These are phyloP conservation scores for Polietes domitor DNA, from an alignment of 2,888 invertebrate species.

Conservation along the genomic window DNA sequence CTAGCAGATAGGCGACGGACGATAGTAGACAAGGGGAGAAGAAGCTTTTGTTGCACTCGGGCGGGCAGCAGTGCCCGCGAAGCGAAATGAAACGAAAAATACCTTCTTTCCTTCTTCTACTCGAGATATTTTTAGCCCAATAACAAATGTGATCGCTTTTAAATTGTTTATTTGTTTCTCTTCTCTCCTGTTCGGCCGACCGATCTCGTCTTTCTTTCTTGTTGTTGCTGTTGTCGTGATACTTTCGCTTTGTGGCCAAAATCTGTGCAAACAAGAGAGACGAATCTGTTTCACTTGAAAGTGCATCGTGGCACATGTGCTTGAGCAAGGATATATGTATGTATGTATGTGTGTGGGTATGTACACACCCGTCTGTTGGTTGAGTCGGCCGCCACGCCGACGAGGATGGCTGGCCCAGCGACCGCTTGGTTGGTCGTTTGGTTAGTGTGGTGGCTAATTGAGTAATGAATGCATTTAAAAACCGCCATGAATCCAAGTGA, in stretches of 20 bases:
- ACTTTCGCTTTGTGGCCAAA: slow-evolving; percentile 57
- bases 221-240: background rate
- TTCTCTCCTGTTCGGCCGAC: background rate
- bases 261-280: background rate
- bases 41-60: background rate
- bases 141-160: slow-evolving; percentile 52
- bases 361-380: no score
- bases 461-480: slow-evolving; percentile 67
- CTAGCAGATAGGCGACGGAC: background rate
- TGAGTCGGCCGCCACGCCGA: background rate
- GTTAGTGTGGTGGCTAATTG: slow-evolving; percentile 54
- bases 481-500: slow-evolving; percentile 65
- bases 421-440: background rate
- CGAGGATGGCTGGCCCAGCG: background rate
- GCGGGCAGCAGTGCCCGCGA: background rate
- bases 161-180: slow-evolving; percentile 41
- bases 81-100: slow-evolving; percentile 14
- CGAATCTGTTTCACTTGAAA: background rate
- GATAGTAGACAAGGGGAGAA: background rate
- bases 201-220: background rate
- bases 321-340: background rate
- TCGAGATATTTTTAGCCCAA: slow-evolving; percentile 49
- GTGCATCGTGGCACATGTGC: slow-evolving; percentile 12
- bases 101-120: background rate
- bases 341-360: background rate